Conservation (phyloP, 2,113 vertebrate genomes). For the Ciconia boyciana region DNA sequence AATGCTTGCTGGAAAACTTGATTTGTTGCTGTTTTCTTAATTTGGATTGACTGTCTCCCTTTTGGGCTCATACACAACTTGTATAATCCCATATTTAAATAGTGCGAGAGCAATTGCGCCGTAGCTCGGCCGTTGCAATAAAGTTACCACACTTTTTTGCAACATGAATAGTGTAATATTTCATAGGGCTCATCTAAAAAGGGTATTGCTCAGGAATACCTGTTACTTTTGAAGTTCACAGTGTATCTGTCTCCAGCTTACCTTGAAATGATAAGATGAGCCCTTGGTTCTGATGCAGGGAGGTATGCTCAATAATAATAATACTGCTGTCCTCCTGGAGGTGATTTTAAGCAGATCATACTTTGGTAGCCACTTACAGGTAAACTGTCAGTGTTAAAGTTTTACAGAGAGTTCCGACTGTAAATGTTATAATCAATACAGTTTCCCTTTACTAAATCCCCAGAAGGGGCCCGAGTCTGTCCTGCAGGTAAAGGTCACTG, state of each 20-base stretch:
- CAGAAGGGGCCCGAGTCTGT: neutral
- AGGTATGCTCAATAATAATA: neutral
- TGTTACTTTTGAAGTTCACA: neutral
- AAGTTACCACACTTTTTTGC: neutral
- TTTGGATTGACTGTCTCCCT: neutral
- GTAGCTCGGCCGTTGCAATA: rapidly evolving
- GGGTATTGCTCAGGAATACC: neutral
- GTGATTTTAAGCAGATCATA: neutral
- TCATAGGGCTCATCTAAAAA: neutral
- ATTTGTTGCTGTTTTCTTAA: neutral
- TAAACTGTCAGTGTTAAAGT: neutral
- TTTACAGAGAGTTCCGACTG: neutral
- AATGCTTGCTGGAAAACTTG: neutral
- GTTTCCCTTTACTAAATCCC: neutral
- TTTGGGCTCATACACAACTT: neutral
- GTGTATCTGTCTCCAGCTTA: neutral
- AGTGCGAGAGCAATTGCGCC: neutral
- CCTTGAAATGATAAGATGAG: neutral
- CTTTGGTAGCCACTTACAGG: neutral
- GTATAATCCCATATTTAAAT: neutral
- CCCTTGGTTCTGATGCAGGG: neutral
- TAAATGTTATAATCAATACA: neutral
- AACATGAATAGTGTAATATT: neutral
- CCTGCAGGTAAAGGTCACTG: neutral
- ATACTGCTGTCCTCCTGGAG: neutral